Percentiles rank a stretch among this genome's conserved stretches.
These are phyloP conservation scores for Sebastes umbrosus DNA, from an alignment of 2,797 vertebrate genomes.

Conservation along the genomic window DNA sequence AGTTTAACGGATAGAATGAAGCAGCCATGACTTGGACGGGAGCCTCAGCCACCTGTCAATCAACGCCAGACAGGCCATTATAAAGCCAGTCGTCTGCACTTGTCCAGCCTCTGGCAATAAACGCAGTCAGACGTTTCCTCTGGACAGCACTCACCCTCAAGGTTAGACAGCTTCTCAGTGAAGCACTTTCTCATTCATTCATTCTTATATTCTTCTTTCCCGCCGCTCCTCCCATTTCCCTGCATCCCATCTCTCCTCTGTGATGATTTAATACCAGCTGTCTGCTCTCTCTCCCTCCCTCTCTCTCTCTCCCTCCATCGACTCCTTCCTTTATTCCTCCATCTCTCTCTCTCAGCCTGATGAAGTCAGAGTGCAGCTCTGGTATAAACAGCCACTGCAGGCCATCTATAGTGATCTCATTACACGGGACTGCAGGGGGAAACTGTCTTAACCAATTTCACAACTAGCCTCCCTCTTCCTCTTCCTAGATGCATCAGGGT, in stretches of 20 bases:
- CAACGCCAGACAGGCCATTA: constrained; percentile 65
- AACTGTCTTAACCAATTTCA: constrained; percentile 78
- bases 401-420: constrained; percentile 76
- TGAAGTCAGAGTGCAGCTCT: constrained; percentile 70
- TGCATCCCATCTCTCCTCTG: constrained; percentile 38
- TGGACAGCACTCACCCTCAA: constrained; percentile 53
- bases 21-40: constrained; percentile 32
- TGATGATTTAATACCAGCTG: constrained; percentile 68
- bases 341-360: constrained; percentile 40
- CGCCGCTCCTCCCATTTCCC: constrained; percentile 31
- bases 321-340: not conserved
- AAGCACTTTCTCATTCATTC: constrained; percentile 45
- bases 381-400: constrained; percentile 65
- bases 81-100: constrained; percentile 50
- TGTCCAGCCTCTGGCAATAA: constrained; percentile 52
- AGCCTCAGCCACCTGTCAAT: constrained; percentile 63
- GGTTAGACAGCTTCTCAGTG: constrained; percentile 54
- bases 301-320: not conserved
- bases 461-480: constrained; percentile 41
- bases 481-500: constrained; percentile 65
- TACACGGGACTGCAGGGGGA: constrained; percentile 72
- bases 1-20: constrained; percentile 35
- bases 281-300: constrained; percentile 7
- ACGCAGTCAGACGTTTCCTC: constrained; percentile 50
- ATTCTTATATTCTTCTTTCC: constrained; percentile 26